A percentile compares a stretch with the other conserved stretches of the same genome.
Evolutionary conservation across 2,797 vertebrate species (phyloP).

Genomic region (Anabacerthia variegaticeps): DNA sequence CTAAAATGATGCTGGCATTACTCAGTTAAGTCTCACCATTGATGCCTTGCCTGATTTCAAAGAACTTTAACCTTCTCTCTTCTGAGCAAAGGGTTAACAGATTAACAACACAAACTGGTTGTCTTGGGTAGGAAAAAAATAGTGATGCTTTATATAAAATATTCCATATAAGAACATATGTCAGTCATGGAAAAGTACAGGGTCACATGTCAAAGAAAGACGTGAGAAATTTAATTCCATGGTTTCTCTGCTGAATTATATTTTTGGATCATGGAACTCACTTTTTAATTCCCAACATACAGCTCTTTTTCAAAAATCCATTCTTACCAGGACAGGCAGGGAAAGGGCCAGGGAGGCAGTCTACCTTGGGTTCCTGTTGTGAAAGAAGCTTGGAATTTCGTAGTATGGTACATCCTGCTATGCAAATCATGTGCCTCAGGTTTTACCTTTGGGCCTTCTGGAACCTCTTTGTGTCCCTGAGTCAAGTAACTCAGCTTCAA

Average conservation of each 20-base stretch:
- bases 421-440: not conserved
- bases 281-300: not conserved
- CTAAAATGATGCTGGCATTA: not conserved
- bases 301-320: not conserved
- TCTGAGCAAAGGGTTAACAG: not conserved
- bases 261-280: not conserved
- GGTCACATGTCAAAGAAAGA: not conserved
- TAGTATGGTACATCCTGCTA: not conserved
- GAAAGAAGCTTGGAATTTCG: not conserved
- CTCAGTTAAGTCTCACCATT: not conserved
- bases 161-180: not conserved
- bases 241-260: not conserved
- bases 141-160: not conserved
- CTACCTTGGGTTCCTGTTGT: not conserved
- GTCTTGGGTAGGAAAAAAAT: not conserved
- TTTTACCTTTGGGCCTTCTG: constrained; percentile 27
- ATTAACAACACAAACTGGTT: not conserved
- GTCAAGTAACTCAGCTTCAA: constrained; percentile 67
- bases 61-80: not conserved
- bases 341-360: not conserved
- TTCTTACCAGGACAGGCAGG: not conserved
- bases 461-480: constrained; percentile 48
- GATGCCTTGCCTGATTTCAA: not conserved
- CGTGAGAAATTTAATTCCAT: not conserved
- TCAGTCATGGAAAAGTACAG: not conserved